Base-by-base conservation (phyloP, 1,140 invertebrate genomes). In the Drosophila repleta region DNA sequence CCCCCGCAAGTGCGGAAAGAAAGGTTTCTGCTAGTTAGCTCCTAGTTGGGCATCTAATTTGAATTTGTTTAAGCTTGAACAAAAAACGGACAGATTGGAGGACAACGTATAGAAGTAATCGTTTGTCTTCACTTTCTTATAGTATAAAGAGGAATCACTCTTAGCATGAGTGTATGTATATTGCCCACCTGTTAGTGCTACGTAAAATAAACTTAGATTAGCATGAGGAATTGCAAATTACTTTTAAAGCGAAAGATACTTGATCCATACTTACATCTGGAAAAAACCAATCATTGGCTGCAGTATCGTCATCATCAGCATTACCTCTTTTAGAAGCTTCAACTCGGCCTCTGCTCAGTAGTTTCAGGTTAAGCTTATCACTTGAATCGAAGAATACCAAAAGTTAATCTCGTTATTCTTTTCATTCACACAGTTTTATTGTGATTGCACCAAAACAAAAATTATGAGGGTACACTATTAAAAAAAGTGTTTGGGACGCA, bases 381-480 rank as follows among this genome's bases (percentile, higher is more conserved):
- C 35, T 24, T 15, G 13, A 29, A 26, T 2, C 21, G 2, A 29
- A 26, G 24, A 8, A 10, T 17, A 29, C 8, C 6, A 10, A 17
- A 8, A 29, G 32, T 35, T 11, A 32, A 32, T 32, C 29, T 10
- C 3, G 10, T 32, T 35, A 11, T 43, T 7, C 10, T n/a, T 29
- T 35, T 43, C 6, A 17, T 7, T 43, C 26, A 13, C 66, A 70
- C 66, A 48, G 10, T 4, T 41, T 67, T 51, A 5, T 41, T 15
- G 5, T 24, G 13, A 10, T 32, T 11, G 18, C 65, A 74, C 71
- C 46, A 43, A 49, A 74, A 58, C 53, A 67, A 72, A 72, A 55
- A 60, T 37, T 0, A 48, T 60, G n/a, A n/a, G 18, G 11, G 17
- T 32, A 11, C 18, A 60, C 39, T n/a, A 35, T 53, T 17, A 62